A percentile compares a stretch with the other conserved stretches of the same genome.
Evolutionary conservation across 2,888 invertebrate species (phyloP).

Genomic region (Polydrusus cervinus): DNA sequence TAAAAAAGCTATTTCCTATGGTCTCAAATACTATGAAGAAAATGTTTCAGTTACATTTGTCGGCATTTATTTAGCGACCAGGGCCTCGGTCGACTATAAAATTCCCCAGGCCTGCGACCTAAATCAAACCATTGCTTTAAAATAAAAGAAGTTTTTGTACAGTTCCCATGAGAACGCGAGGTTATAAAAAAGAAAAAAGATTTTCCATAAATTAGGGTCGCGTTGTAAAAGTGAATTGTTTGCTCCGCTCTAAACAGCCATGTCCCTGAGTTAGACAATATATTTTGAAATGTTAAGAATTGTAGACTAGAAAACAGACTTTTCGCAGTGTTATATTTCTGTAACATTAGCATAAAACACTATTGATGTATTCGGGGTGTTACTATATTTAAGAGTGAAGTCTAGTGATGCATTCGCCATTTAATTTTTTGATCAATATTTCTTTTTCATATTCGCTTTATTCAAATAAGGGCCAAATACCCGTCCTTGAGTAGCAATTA

Average conservation of each 20-base stretch:
- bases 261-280: not conserved
- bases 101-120: constrained; percentile 3
- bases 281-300: too few relatives aligned
- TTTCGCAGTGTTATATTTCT: too few relatives aligned
- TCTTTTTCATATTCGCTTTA: too few relatives aligned
- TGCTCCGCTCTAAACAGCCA: not conserved
- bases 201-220: not conserved
- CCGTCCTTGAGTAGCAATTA: too few relatives aligned
- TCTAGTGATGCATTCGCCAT: too few relatives aligned
- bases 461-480: too few relatives aligned
- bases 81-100: not conserved
- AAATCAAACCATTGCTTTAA: constrained; percentile 15
- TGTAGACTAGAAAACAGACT: too few relatives aligned
- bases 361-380: too few relatives aligned
- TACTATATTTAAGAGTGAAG: too few relatives aligned
- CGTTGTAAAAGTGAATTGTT: not conserved
- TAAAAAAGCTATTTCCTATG: not conserved
- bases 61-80: not conserved
- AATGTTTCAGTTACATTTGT: constrained; percentile 1
- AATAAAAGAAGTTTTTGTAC: constrained; percentile 18
- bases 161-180: not conserved
- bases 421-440: too few relatives aligned
- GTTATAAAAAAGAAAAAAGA: constrained; percentile 13
- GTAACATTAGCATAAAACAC: too few relatives aligned
- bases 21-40: not conserved